These are phyloP conservation scores for Ctena decussata DNA, from an alignment of 2,888 invertebrate species.

Conservation along the genomic window DNA sequence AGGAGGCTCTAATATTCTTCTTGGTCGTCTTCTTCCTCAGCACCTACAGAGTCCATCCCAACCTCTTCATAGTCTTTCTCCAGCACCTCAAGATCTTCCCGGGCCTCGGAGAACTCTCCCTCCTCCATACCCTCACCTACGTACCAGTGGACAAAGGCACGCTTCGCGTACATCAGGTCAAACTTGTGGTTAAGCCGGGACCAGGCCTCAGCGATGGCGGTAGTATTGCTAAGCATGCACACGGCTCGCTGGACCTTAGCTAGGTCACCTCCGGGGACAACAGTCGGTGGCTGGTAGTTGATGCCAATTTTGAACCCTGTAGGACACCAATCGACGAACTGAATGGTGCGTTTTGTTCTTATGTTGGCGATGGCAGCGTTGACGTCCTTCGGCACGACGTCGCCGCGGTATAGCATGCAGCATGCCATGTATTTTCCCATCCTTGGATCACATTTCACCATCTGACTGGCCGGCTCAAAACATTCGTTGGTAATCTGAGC, in stretches of 20 bases:
- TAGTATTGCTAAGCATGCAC: constrained; percentile 96
- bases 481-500: constrained; percentile 82
- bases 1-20: constrained; percentile 69
- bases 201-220: constrained; percentile 97
- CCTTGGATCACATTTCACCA: constrained; percentile 85
- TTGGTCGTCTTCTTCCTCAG: constrained; percentile 32
- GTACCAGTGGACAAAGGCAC: constrained; percentile 96
- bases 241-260: constrained; percentile 87
- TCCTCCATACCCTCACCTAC: constrained; percentile 74
- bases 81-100: constrained; percentile 75
- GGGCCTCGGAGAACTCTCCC: constrained; percentile 73
- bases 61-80: constrained; percentile 66
- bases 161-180: constrained; percentile 93
- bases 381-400: constrained; percentile 86
- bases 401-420: constrained; percentile 86
- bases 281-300: constrained; percentile 92
- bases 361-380: constrained; percentile 81
- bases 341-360: constrained; percentile 87
- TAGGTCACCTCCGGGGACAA: constrained; percentile 97
- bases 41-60: neutral
- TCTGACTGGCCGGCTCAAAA: constrained; percentile 82
- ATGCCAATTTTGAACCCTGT: constrained; percentile 91
- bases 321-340: constrained; percentile 90
- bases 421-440: constrained; percentile 88
- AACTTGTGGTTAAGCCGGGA: constrained; percentile 93